phyloP scores from a whole-genome alignment of 64 coral and sea anemone genomes.

The Montipora cactus region DNA sequence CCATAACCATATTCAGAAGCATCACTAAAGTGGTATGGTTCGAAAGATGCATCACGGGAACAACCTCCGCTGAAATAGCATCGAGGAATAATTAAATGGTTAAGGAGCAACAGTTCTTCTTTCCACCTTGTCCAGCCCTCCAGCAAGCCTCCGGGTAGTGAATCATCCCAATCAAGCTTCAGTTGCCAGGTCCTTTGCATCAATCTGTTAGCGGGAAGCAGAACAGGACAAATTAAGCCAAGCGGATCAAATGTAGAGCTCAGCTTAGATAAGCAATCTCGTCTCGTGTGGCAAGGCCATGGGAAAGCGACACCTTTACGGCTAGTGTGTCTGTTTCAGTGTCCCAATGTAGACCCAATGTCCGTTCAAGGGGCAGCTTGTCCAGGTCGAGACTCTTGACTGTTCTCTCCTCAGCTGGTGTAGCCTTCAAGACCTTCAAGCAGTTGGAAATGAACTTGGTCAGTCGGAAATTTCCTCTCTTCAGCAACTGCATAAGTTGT shows the following conservation, averaged over 20 bases:
- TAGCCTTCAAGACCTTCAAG: conserved; percentile 30
- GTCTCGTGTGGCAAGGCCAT: conserved; percentile 16
- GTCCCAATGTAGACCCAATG: conserved; percentile 62
- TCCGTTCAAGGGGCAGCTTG: not conserved
- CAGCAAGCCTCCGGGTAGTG: no score
- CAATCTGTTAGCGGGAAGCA: no score
- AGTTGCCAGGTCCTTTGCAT: no score
- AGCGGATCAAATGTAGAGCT: no score
- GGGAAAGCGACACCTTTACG: conserved; percentile 34
- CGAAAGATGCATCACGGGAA: not conserved
- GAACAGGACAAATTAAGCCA: no score
- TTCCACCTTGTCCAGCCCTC: no score
- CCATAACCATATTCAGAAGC: no score
- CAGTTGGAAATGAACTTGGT: conserved; percentile 5
- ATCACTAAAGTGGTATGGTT: no score
- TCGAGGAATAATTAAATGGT: not conserved
- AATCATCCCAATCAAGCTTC: no score
- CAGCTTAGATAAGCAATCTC: not conserved
- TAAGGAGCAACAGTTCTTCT: no score
- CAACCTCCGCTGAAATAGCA: not conserved
- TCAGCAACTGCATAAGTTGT: no score
- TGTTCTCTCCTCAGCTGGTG: conserved; percentile 67
- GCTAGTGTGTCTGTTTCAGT: conserved; percentile 37
- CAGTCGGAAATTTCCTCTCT: no score
- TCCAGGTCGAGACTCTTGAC: conserved; percentile 63